These are phyloP conservation scores for Artibeus lituratus DNA, from an alignment of 2,797 vertebrate species.

Conservation along the genomic window DNA sequence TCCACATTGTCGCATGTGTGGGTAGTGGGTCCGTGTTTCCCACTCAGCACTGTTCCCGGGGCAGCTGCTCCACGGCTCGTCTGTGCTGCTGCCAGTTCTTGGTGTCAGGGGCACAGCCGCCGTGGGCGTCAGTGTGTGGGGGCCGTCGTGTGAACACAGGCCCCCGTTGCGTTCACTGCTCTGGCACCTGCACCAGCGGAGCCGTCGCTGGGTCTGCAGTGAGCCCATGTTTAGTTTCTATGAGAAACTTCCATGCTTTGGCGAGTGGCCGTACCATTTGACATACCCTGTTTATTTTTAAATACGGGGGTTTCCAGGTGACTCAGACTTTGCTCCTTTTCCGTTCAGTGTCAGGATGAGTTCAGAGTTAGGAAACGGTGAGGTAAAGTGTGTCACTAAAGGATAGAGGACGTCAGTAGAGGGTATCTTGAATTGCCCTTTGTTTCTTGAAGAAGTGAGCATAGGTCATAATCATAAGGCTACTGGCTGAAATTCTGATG, in stretches of 20 bases:
- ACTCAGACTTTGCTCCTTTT: neutral
- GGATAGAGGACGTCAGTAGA: neutral
- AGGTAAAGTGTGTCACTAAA: neutral
- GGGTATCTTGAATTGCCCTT: neutral
- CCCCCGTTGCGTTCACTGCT: neutral
- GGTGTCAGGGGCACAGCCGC: neutral
- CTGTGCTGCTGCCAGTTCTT: accelerated
- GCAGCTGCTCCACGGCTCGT: neutral
- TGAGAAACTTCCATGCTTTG: neutral
- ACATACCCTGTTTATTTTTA: neutral
- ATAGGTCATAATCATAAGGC: neutral
- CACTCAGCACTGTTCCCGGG: too few species aligned
- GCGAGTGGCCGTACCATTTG: neutral
- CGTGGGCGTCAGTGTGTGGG: neutral
- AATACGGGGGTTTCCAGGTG: neutral
- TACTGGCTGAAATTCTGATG: neutral
- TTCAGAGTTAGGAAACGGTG: neutral
- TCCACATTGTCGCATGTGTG: accelerated
- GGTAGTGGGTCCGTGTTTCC: neutral
- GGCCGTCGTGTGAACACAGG: neutral
- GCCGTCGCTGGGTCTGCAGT: neutral
- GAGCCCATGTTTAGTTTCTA: neutral
- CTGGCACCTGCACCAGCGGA: neutral
- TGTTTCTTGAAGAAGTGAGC: neutral
- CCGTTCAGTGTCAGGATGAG: neutral